Conservation (phyloP, 2,888 invertebrate species). For the Lasioglossum pauxillum region DNA sequence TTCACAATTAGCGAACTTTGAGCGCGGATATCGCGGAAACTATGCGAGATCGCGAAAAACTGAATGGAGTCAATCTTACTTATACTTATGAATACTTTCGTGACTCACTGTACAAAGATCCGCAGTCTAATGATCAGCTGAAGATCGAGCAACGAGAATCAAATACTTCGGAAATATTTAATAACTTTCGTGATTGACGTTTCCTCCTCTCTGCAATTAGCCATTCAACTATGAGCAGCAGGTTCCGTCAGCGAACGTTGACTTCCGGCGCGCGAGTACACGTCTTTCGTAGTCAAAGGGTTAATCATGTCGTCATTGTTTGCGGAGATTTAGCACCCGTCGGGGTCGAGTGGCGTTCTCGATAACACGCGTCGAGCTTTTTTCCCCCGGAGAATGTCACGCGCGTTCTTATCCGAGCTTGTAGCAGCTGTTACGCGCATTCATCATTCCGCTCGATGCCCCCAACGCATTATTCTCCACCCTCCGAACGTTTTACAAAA, state of each 20-base stretch:
- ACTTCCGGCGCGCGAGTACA: neutral
- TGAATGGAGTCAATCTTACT: too few relatives aligned
- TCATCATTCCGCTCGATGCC: conserved; percentile 61
- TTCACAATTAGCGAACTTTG: too few relatives aligned
- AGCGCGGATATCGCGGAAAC: too few relatives aligned
- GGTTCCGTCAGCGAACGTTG: too few relatives aligned
- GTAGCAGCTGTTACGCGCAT: conserved; percentile 65
- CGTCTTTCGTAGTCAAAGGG: conserved; percentile 3
- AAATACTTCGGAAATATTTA: neutral
- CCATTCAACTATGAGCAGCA: neutral
- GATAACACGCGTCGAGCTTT: conserved; percentile 35
- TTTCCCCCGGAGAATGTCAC: conserved; percentile 36
- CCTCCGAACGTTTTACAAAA: conserved; percentile 50
- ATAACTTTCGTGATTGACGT: neutral
- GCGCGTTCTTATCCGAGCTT: conserved; percentile 40
- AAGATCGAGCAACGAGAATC: too few relatives aligned
- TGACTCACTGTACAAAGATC: too few relatives aligned
- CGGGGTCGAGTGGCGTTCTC: conserved; percentile 28
- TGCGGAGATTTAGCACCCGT: conserved; percentile 29
- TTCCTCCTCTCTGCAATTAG: neutral
- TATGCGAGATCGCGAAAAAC: too few relatives aligned
- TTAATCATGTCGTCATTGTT: conserved; percentile 52
- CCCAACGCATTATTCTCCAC: conserved; percentile 46
- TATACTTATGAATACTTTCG: too few relatives aligned
- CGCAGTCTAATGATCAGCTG: too few relatives aligned